Evolutionary conservation across 2,113 vertebrate genomes (phyloP).

Genomic region (Onychostruthus taczanowskii): DNA sequence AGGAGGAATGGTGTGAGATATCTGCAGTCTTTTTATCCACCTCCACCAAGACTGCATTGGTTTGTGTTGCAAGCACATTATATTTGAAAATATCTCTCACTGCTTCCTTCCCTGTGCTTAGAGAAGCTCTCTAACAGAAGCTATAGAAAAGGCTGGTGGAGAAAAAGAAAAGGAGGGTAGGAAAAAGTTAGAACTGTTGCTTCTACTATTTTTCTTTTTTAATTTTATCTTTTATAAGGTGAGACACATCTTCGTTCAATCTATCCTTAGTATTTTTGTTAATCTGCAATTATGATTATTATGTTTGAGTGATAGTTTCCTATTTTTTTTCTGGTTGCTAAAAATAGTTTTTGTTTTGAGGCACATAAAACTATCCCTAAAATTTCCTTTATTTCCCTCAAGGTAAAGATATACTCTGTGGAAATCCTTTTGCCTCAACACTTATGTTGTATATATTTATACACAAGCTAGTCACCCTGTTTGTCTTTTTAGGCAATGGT

Average conservation of each 20-base stretch:
- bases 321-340: neutral
- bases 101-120: neutral
- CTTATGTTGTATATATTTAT: neutral
- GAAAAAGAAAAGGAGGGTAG: neutral
- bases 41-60: neutral
- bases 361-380: neutral
- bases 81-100: neutral
- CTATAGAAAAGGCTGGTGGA: neutral
- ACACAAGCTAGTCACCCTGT: rapidly evolving
- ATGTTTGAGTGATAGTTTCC: neutral
- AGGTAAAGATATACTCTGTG: neutral
- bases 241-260: neutral
- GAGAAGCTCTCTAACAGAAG: neutral
- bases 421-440: neutral
- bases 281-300: neutral
- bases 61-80: neutral
- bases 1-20: neutral
- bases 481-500: neutral
- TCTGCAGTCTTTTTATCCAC: neutral
- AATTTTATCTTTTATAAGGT: neutral
- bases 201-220: neutral
- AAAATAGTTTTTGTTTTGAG: neutral
- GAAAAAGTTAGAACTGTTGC: neutral
- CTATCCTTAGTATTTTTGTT: neutral
- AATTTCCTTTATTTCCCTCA: neutral